Evolutionary conservation across 2,888 invertebrate species (phyloP), one percentile per base, ranked within the genome.

Genomic region (Blastobasis adustella): DNA sequence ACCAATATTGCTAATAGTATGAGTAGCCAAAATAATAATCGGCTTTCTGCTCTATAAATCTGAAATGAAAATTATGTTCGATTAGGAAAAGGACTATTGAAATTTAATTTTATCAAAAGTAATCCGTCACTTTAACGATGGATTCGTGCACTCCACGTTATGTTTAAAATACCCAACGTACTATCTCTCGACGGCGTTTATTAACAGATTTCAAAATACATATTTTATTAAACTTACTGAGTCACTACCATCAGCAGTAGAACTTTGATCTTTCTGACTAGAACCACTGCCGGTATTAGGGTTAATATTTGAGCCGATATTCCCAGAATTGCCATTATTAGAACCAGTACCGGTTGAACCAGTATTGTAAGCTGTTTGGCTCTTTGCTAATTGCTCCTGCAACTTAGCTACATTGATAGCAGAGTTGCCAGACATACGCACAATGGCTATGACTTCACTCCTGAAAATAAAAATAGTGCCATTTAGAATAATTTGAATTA

Each of bases 1-100:
- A 95, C 91, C 55, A 96, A 77, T 38, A 96, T 90, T 47, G 95
- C 93, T 56, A 96, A 77, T 10, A 95, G 78, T 60, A 96, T 93
- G 49, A 96, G 82, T 36, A 96, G 75, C 96, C 96, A 96, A 69
- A 94, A 93, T 49, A 94, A 75, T 50, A 92, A 80, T 62, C 92
- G 91, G 69, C 93, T 94, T 65, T 94, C 93, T 46, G 93, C 92
- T 83, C 90, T 92, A 67, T 94, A 94, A 39, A 93, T 74, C 94
- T 94, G 88, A 62, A 91, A 91, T 51, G 62, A 56, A 50, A 56
- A 52, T 55, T 56, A 61, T 43, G 40, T 43, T 36, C 6, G 46
- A 23, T 4, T 38, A 40, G 10, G n/a, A n/a, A n/a, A n/a, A n/a
- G n/a, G 10, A n/a, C 23, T 44, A 44, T 44, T 10, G 38, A n/a